phyloP scores from a whole-genome alignment of 1,140 invertebrate species.

The Ephestia elutella region DNA sequence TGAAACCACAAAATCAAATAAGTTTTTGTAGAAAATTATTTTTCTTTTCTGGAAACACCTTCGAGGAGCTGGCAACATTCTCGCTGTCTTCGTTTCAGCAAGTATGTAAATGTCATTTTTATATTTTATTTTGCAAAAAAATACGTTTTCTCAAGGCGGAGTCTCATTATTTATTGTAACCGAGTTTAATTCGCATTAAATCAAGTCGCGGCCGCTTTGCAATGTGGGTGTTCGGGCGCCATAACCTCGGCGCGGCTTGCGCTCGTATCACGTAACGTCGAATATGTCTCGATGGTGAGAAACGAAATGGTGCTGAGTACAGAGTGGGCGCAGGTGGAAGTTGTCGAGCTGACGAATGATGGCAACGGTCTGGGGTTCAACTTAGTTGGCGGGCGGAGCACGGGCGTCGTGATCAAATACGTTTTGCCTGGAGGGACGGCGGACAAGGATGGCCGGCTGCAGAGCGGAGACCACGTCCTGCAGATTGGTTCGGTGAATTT shows the following conservation, averaged over 20 bases:
- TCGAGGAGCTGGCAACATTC: conserved; percentile 60
- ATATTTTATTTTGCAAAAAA: conserved; percentile 49
- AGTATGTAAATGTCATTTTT: conserved; percentile 74
- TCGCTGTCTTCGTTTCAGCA: conserved; percentile 66
- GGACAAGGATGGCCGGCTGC: conserved; percentile 90
- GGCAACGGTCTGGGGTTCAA: conserved; percentile 88
- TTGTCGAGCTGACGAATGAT: conserved; percentile 92
- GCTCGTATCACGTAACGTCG: conserved; percentile 61
- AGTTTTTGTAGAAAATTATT: neutral
- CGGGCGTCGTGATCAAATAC: conserved; percentile 97
- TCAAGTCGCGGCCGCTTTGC: conserved; percentile 15
- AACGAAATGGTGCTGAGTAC: conserved; percentile 84
- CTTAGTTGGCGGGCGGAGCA: conserved; percentile 94
- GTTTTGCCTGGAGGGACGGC: conserved; percentile 93
- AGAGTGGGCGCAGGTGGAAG: conserved; percentile 94
- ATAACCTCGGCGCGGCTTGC: conserved; percentile 53
- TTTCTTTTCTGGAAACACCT: conserved; percentile 38
- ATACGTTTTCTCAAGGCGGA: neutral
- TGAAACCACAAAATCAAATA: no score
- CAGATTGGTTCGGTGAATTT: conserved; percentile 95
- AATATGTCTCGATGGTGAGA: conserved; percentile 61
- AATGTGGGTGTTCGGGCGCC: conserved; percentile 38
- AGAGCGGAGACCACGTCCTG: conserved; percentile 94
- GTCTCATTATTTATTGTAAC: neutral
- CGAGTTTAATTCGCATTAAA: conserved; percentile 14